Evolutionary conservation across 2,888 invertebrate species (phyloP).

Genomic region (Kryphioiulus occultus): DNA sequence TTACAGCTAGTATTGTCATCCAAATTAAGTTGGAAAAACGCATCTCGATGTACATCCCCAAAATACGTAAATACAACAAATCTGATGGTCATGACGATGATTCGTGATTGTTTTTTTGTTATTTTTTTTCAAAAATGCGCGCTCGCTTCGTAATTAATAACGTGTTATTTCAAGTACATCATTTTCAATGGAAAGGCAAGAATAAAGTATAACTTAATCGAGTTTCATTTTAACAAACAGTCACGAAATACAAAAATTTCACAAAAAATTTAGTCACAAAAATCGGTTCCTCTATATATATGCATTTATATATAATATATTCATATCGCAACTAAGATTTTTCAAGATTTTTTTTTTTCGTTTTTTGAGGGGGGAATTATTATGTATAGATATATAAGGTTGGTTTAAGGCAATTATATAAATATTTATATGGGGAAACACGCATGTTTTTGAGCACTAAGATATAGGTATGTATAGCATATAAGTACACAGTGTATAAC

Average conservation of each 20-base stretch:
- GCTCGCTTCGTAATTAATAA: background rate
- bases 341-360: constrained; percentile 6
- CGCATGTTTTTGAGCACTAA: constrained; percentile 38
- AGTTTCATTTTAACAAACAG: background rate
- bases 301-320: constrained; percentile 45
- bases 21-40: background rate
- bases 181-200: constrained; percentile 21
- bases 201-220: constrained; percentile 17
- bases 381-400: constrained; percentile 39
- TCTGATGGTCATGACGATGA: constrained; percentile 14
- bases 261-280: constrained; percentile 46
- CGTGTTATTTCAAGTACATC: background rate
- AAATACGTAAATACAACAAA: background rate
- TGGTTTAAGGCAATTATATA: constrained; percentile 46
- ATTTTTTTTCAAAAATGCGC: background rate
- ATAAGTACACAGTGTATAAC: constrained; percentile 39
- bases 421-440: constrained; percentile 42
- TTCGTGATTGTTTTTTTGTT: background rate
- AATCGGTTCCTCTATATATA: constrained; percentile 44
- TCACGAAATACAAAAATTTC: constrained; percentile 43
- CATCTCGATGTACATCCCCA: background rate
- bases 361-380: background rate
- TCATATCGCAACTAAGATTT: constrained; percentile 46
- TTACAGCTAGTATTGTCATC: background rate
- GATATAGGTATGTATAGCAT: constrained; percentile 21